Conservation (phyloP, 2,888 invertebrate genomes). For the Stenodema calcarata region DNA sequence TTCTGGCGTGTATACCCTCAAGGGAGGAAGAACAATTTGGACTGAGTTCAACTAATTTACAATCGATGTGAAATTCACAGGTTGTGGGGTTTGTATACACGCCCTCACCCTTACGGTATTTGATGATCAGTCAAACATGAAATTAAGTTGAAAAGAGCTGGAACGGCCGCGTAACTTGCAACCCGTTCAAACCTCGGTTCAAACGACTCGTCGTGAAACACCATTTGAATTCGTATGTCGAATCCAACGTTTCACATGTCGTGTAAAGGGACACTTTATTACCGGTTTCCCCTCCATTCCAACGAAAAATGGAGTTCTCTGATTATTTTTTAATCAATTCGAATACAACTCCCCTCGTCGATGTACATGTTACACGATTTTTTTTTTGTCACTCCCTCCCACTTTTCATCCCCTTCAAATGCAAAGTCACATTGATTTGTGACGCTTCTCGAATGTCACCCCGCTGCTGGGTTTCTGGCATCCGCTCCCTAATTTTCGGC, state of each 20-base stretch:
- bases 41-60: too few relatives aligned
- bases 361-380: background rate
- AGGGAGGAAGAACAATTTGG: too few relatives aligned
- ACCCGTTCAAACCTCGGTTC: too few relatives aligned
- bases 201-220: background rate
- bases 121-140: too few relatives aligned
- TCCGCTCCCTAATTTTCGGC: constrained; percentile 18
- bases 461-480: background rate
- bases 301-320: background rate
- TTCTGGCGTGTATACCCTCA: too few relatives aligned
- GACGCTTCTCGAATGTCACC: constrained; percentile 8
- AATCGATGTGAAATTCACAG: too few relatives aligned
- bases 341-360: background rate
- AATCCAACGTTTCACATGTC: background rate
- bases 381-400: background rate
- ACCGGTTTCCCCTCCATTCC: background rate
- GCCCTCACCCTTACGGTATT: too few relatives aligned
- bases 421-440: background rate
- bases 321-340: background rate
- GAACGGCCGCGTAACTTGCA: too few relatives aligned
- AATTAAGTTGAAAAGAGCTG: too few relatives aligned
- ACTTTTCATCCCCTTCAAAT: background rate
- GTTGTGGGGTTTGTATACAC: too few relatives aligned
- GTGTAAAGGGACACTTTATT: background rate
- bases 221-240: background rate